These are phyloP conservation scores for Cossypha heuglini DNA, from an alignment of 2,797 vertebrate genomes.

Conservation along the genomic window DNA sequence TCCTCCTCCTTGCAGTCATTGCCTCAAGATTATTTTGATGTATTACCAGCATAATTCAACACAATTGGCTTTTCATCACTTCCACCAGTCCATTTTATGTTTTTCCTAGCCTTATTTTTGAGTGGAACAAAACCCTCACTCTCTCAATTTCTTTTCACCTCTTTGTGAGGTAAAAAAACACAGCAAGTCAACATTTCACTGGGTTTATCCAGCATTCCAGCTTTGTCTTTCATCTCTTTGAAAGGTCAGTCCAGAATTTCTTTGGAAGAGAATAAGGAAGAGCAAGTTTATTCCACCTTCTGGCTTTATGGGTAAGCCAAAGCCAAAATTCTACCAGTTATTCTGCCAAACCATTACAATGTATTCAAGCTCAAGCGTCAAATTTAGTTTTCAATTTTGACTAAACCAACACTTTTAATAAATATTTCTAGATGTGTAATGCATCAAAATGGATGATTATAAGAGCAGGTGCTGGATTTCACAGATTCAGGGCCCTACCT, in stretches of 20 bases:
- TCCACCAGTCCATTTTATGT: neutral
- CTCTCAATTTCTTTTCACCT: neutral
- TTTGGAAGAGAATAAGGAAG: neutral
- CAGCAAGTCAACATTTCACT: neutral
- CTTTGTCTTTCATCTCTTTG: neutral
- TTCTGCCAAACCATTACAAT: neutral
- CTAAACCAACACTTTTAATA: neutral
- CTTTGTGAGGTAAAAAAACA: neutral
- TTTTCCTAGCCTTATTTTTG: neutral
- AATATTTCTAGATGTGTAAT: neutral
- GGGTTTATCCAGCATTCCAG: neutral
- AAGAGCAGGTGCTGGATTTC: neutral
- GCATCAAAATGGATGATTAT: neutral
- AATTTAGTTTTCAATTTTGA: neutral
- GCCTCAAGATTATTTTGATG: neutral
- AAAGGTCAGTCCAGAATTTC: neutral
- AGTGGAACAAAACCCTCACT: neutral
- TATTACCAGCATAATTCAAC: neutral
- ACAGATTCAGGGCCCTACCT: neutral
- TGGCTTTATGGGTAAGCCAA: neutral
- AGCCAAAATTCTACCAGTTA: neutral
- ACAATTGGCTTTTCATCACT: neutral
- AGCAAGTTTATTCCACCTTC: neutral
- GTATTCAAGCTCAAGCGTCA: neutral
- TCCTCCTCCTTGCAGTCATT: neutral